Base-by-base conservation (phyloP, 2,888 invertebrate genomes). In the Dorcus hopei region DNA sequence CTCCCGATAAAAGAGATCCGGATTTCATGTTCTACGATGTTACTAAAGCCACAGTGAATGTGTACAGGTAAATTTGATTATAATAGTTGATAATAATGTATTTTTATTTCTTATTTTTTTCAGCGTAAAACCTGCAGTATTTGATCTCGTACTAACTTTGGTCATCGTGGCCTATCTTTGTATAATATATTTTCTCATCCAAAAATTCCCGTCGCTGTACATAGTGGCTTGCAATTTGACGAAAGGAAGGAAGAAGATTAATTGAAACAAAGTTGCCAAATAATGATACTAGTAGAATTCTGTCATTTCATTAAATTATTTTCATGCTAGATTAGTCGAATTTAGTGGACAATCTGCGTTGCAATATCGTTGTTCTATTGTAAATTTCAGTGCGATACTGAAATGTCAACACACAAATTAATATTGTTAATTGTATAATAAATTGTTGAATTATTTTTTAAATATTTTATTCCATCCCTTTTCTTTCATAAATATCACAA, bases 121-220 rank as follows among this genome's bases (percentile, higher is more conserved):
- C 19, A 93, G 95, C 77, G 97, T 97, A 5, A 98, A 98, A 76
- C 98, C 98, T 62, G 98, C 98, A 8, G 89, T 97, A 57, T 98
- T 98, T 81, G 98, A 99, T 83, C 86, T 99, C 69, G 89, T 98
- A 68, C 83, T 98, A 9, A 96, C 97, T 1, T 78, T 92, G 59
- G 88, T 87, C 40, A 97, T 98, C 72, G 82, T 89, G 39, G 82
- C 87, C 23, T 98, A 98, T 78, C 83, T 98, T 54, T 84, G 86
- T n/a, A 72, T 87, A 4, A 85, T 97, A n/a, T 97, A 95, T 79
- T 83, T 93, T 69, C 81, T 88, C 9, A 86, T 95, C 59, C 87
- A 88, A 64, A 79, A 87, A 65, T 90, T 91, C 74, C 86, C 90
- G 8, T 72, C 79, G 4, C 80, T 89, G 61, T 91, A 91, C 76